phyloP scores from a whole-genome alignment of 2,797 vertebrate species.

The Galago senegalensis region DNA sequence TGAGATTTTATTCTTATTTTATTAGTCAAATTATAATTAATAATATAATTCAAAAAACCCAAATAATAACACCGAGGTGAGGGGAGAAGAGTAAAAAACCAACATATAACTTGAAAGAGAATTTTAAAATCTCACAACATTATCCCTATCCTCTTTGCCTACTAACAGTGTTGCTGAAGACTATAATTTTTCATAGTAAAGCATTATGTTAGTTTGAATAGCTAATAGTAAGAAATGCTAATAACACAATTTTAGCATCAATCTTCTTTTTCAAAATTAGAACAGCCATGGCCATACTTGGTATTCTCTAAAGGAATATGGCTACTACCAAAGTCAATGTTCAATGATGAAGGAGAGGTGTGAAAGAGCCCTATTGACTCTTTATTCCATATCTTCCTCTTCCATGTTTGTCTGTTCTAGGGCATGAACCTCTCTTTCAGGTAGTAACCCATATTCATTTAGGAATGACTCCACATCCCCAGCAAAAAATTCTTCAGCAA shows the following conservation, averaged over 20 bases:
- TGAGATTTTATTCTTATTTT: constrained; percentile 87
- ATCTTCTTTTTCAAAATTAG: constrained; percentile 39
- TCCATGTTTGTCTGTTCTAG: constrained; percentile 89
- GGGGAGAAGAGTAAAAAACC: constrained; percentile 31
- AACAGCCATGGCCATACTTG: constrained; percentile 10
- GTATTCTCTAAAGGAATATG: constrained; percentile 82
- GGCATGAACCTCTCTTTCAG: constrained; percentile 92
- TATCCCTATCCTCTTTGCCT: constrained; percentile 14
- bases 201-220: constrained; percentile 31
- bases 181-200: neutral
- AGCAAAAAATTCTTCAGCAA: constrained; percentile 96
- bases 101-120: neutral
- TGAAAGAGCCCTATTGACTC: constrained; percentile 12
- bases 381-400: constrained; percentile 90
- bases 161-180: constrained; percentile 55
- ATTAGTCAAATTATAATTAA: constrained; percentile 75
- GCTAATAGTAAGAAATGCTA: constrained; percentile 63
- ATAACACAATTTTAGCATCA: constrained; percentile 18
- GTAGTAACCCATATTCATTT: constrained; percentile 97
- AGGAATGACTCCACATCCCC: constrained; percentile 97
- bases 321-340: constrained; percentile 64
- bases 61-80: constrained; percentile 22
- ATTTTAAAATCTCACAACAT: constrained; percentile 57
- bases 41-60: constrained; percentile 62
- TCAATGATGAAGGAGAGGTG: constrained; percentile 48